Conservation (phyloP, 2,113 vertebrate species). For the Plecotus auritus region DNA sequence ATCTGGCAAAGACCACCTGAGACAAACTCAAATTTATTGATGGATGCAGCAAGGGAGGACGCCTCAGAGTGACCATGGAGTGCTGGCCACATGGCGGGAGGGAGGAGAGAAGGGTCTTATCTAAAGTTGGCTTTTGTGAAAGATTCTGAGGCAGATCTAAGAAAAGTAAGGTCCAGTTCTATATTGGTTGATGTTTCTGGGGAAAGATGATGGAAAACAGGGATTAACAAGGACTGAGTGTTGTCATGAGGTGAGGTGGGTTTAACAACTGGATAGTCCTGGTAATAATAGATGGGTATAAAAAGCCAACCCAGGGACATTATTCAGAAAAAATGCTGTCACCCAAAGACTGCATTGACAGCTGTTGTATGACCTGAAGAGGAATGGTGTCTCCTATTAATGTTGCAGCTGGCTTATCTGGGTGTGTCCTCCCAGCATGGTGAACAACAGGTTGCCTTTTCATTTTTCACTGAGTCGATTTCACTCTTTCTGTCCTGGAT, state of each 20-base stretch:
- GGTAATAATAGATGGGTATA: not conserved
- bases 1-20: not conserved
- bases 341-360: not conserved
- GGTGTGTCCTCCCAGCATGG: not conserved
- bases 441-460: not conserved
- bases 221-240: not conserved
- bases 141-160: not conserved
- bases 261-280: not conserved
- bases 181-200: not conserved
- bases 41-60: not conserved
- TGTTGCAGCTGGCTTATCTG: not conserved
- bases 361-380: too few species aligned
- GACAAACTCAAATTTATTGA: not conserved
- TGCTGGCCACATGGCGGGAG: accelerated
- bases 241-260: not conserved
- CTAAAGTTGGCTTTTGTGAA: not conserved
- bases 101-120: not conserved
- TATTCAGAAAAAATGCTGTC: not conserved
- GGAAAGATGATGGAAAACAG: not conserved
- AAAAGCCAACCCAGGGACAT: not conserved
- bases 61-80: too few species aligned
- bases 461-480: not conserved
- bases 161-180: not conserved
- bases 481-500: not conserved
- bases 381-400: not conserved